Evolutionary conservation across 2,113 vertebrate genomes (phyloP).

Genomic region (Todiramphus saurophagus): DNA sequence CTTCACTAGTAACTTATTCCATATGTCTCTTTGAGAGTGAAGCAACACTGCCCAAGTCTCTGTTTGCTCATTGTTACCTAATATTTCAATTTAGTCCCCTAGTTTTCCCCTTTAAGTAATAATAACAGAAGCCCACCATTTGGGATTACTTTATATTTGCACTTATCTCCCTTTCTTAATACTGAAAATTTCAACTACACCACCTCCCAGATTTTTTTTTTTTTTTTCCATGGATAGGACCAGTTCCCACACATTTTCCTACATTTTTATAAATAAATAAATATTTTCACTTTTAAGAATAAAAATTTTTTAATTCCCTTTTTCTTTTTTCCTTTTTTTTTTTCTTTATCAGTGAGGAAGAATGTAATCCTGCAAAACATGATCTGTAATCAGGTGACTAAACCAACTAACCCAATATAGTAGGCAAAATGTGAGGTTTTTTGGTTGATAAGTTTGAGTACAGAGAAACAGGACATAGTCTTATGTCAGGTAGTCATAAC

Average conservation of each 20-base stretch:
- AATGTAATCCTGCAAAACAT: neutral
- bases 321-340: neutral
- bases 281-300: neutral
- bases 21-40: constrained; percentile 21
- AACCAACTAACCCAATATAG: neutral
- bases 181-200: neutral
- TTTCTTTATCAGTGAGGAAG: neutral
- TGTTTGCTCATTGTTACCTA: constrained; percentile 41
- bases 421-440: neutral
- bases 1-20: constrained; percentile 51
- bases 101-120: constrained; percentile 20
- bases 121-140: constrained; percentile 26
- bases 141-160: constrained; percentile 17
- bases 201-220: neutral
- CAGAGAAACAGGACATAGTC: neutral
- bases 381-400: neutral
- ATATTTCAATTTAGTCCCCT: constrained; percentile 40
- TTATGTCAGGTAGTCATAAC: neutral
- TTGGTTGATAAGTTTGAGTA: neutral
- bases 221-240: neutral
- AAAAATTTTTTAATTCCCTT: neutral
- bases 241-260: neutral
- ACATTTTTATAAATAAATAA: neutral
- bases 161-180: neutral
- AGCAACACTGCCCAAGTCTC: neutral